Conservation (phyloP, 2,113 vertebrate species). For the Lepisosteus oculatus region DNA sequence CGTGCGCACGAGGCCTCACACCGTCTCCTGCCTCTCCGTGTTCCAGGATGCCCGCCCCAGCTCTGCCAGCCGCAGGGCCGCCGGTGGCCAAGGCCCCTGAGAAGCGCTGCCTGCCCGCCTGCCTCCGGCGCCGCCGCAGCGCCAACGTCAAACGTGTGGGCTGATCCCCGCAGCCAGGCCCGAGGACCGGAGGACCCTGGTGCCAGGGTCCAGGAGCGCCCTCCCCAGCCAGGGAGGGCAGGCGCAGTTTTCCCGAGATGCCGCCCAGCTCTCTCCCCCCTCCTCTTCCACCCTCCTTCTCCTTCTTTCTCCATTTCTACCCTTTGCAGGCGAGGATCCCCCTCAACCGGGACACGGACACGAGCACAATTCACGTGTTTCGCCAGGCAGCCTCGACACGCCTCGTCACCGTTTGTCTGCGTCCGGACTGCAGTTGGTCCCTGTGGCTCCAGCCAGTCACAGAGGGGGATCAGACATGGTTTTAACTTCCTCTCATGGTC, state of each 20-base stretch:
- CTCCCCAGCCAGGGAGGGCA: neutral
- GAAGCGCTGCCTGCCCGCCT: constrained; percentile 50
- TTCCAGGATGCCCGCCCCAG: constrained; percentile 54
- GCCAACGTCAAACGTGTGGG: constrained; percentile 50
- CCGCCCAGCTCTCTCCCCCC: neutral
- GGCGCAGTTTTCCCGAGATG: neutral
- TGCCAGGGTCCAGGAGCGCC: neutral
- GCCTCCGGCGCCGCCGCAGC: constrained; percentile 51
- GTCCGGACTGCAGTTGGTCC: neutral
- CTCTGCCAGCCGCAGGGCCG: constrained; percentile 31
- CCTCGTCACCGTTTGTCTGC: neutral
- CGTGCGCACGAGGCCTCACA: too few species aligned
- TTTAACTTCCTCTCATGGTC: too few species aligned
- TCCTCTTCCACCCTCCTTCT: neutral
- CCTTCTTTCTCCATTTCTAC: too few species aligned
- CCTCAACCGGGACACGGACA: neutral
- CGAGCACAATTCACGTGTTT: neutral
- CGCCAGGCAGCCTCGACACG: too few species aligned
- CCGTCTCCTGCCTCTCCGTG: neutral
- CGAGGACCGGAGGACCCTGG: neutral
- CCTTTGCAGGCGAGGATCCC: neutral
- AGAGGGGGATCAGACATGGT: too few species aligned
- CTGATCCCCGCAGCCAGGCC: constrained; percentile 34
- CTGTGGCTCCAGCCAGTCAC: neutral
- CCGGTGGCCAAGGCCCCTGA: constrained; percentile 40